Percentiles rank a stretch among this genome's conserved stretches.
Conservation (phyloP, 2,797 vertebrate species). For the Crocodylus rhombifer region DNA sequence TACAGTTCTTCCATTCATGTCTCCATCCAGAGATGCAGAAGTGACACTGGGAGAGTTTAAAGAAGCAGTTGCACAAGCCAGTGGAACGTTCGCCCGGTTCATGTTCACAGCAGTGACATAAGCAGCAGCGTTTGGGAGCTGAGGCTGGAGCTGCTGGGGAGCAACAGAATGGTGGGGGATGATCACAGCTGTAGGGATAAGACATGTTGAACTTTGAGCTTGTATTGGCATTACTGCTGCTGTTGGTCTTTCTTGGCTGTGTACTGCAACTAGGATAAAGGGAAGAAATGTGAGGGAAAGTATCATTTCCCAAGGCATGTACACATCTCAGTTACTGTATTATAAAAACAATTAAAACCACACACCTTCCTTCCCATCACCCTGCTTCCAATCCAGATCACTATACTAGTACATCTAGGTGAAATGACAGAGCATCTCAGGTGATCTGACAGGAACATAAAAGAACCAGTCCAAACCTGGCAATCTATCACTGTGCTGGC, state of each 20-base stretch:
- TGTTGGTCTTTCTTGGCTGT: slow-evolving; percentile 93
- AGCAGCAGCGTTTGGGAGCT: slow-evolving; percentile 72
- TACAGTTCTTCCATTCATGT: slow-evolving; percentile 79
- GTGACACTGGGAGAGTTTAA: slow-evolving; percentile 86
- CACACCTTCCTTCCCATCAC: background rate
- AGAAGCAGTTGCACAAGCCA: slow-evolving; percentile 88
- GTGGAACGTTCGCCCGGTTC: slow-evolving; percentile 79
- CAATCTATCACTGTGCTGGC: background rate
- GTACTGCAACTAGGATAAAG: slow-evolving; percentile 85
- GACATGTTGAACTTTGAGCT: slow-evolving; percentile 85
- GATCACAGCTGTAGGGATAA: slow-evolving; percentile 84
- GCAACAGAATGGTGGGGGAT: slow-evolving; percentile 83
- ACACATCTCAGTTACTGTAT: background rate
- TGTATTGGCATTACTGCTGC: slow-evolving; percentile 94
- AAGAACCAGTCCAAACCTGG: background rate
- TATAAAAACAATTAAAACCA: background rate
- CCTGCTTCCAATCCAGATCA: background rate
- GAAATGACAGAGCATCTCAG: background rate
- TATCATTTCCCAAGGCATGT: background rate
- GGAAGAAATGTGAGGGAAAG: slow-evolving; percentile 1
- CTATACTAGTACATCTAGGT: background rate
- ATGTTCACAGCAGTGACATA: slow-evolving; percentile 76
- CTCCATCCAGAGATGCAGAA: slow-evolving; percentile 87
- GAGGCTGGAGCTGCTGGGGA: slow-evolving; percentile 81
- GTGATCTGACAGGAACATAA: background rate